Evolutionary conservation across 2,888 invertebrate genomes (phyloP).

Genomic region (Dasypogon diadema): DNA sequence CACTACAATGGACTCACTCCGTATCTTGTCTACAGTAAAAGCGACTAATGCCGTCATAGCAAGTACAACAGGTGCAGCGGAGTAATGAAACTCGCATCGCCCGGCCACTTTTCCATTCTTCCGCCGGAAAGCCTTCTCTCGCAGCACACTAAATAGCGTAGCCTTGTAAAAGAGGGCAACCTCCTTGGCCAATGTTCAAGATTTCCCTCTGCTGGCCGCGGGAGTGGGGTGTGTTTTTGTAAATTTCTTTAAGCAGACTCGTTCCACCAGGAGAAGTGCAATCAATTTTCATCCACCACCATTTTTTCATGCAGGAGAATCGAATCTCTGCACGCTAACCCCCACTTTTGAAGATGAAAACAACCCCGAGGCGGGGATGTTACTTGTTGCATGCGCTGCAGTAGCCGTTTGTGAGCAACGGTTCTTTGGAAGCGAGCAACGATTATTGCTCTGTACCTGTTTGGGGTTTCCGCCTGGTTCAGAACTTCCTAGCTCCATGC

Average conservation of each 20-base stretch:
- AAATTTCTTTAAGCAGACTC: neutral
- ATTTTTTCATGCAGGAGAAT: too few relatives aligned
- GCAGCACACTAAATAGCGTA: neutral
- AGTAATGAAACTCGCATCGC: slow-evolving; percentile 27
- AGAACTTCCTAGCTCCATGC: neutral
- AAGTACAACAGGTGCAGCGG: slow-evolving; percentile 28
- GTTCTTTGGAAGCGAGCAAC: too few relatives aligned
- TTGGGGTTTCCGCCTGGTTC: too few relatives aligned
- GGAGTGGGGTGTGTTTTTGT: neutral
- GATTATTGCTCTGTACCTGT: too few relatives aligned
- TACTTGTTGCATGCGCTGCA: slow-evolving; percentile 4
- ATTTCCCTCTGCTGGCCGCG: neutral
- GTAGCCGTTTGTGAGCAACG: neutral
- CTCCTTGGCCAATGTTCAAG: neutral
- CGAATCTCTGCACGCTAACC: too few relatives aligned
- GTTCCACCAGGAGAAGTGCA: too few relatives aligned
- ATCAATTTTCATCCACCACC: too few relatives aligned
- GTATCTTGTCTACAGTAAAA: slow-evolving; percentile 4
- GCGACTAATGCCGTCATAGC: slow-evolving; percentile 18
- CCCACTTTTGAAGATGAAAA: too few relatives aligned
- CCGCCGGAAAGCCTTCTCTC: neutral
- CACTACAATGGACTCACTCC: too few relatives aligned
- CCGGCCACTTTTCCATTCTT: neutral
- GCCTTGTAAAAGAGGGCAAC: neutral
- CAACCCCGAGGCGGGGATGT: neutral